Evolutionary conservation across 2,797 vertebrate genomes (phyloP).

Genomic region (Bradypus variegatus): DNA sequence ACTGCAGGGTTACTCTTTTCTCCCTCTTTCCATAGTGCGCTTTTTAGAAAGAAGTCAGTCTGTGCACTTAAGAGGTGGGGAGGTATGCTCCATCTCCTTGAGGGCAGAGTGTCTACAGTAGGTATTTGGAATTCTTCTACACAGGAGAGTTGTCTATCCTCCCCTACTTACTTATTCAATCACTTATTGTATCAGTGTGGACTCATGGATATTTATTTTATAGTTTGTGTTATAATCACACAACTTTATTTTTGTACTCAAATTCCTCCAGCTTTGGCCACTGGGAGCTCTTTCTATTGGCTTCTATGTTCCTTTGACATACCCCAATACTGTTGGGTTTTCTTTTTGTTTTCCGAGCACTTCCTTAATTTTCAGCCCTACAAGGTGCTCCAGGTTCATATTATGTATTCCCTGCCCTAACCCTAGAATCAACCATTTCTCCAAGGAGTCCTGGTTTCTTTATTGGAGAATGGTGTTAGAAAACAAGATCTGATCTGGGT

Average conservation of each 20-base stretch:
- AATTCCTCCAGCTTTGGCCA: not conserved
- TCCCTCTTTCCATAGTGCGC: too few species aligned
- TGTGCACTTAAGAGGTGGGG: not conserved
- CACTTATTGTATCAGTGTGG: not conserved
- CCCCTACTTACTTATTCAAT: not conserved
- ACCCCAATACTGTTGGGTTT: not conserved
- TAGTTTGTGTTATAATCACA: not conserved
- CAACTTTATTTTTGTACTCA: not conserved
- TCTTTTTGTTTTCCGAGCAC: not conserved
- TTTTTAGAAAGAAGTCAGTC: not conserved
- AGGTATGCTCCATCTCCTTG: too few species aligned
- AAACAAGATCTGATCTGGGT: not conserved
- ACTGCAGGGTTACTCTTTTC: not conserved
- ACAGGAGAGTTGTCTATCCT: not conserved
- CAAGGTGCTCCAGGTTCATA: not conserved
- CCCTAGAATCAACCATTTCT: not conserved
- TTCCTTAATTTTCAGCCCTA: not conserved
- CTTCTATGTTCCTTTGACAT: not conserved
- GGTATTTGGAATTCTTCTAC: not conserved
- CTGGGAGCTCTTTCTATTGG: not conserved
- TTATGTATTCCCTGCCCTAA: not conserved
- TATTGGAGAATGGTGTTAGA: not conserved
- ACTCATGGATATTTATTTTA: not conserved
- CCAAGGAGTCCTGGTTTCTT: not conserved
- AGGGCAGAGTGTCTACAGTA: not conserved